Evolutionary conservation across 2,797 vertebrate species (phyloP).

Genomic region (Gymnocypris eckloni): DNA sequence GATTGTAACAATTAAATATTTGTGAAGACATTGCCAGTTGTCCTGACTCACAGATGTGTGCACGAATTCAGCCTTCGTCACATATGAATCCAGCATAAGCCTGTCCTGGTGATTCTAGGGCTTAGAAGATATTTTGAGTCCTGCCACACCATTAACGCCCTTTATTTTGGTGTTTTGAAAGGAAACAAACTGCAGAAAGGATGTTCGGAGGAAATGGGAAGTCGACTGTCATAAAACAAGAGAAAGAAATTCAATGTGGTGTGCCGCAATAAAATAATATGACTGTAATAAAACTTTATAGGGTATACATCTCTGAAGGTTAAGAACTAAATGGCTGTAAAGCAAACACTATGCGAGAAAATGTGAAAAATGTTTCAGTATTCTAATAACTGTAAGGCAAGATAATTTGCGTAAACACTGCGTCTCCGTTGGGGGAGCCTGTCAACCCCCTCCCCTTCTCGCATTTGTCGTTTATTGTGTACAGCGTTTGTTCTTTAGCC

Average conservation of each 20-base stretch:
- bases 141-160: constrained; percentile 53
- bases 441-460: constrained; percentile 52
- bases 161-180: constrained; percentile 71
- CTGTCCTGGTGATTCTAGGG: not conserved
- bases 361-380: constrained; percentile 78
- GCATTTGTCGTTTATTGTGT: constrained; percentile 71
- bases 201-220: constrained; percentile 77
- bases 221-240: constrained; percentile 86
- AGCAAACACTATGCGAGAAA: constrained; percentile 84
- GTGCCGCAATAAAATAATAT: constrained; percentile 98
- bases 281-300: constrained; percentile 99
- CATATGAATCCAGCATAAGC: not conserved
- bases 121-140: constrained; percentile 15
- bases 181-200: constrained; percentile 81
- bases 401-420: constrained; percentile 49
- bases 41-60: constrained; percentile 49
- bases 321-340: constrained; percentile 98
- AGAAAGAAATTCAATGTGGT: constrained; percentile 84
- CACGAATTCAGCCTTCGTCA: constrained; percentile 6
- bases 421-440: constrained; percentile 2
- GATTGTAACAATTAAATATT: constrained; percentile 49
- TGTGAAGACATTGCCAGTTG: constrained; percentile 52
- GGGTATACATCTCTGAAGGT: constrained; percentile 99
- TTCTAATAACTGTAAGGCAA: constrained; percentile 71
- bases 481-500: constrained; percentile 64